A percentile compares a stretch with the other conserved stretches of the same genome.
These are phyloP conservation scores for Gortyna flavago DNA, from an alignment of 2,888 invertebrate species.

Conservation along the genomic window DNA sequence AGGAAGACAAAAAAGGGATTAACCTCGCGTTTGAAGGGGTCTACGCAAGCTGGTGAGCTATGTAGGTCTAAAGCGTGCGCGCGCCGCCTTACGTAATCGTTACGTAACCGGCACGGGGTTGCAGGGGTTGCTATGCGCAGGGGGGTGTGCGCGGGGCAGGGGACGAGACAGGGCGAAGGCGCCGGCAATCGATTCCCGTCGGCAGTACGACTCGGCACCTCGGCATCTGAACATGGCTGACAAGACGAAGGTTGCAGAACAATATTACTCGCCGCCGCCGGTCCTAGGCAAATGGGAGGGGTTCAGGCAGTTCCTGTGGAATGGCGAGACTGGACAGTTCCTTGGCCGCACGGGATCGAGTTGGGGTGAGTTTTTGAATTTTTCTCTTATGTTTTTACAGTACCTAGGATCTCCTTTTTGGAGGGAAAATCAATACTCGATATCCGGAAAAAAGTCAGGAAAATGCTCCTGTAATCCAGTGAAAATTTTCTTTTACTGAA, in stretches of 20 bases:
- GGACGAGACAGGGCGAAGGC: constrained; percentile 78
- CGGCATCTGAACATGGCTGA: constrained; percentile 92
- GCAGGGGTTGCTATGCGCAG: constrained; percentile 76
- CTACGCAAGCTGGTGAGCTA: constrained; percentile 67
- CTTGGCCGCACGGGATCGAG: constrained; percentile 97
- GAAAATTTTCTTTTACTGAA: background rate
- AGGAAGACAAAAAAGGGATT: constrained; percentile 30
- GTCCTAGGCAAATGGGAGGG: constrained; percentile 96
- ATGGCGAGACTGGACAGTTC: constrained; percentile 97
- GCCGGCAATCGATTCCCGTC: constrained; percentile 85
- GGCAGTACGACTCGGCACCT: constrained; percentile 86
- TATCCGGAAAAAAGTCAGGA: constrained; percentile 11
- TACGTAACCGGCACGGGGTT: constrained; percentile 85
- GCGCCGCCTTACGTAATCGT: constrained; percentile 87
- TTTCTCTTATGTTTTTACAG: constrained; percentile 18
- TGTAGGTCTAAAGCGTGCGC: constrained; percentile 82
- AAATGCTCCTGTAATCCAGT: background rate
- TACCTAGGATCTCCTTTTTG: constrained; percentile 69
- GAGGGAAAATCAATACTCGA: constrained; percentile 75
- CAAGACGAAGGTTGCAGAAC: constrained; percentile 92
- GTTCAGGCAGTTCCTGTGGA: constrained; percentile 96
- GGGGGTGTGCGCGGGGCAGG: constrained; percentile 67
- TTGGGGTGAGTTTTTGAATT: constrained; percentile 95
- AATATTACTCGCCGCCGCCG: constrained; percentile 95
- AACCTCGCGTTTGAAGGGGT: constrained; percentile 59